A percentile compares a stretch with the other conserved stretches of the same genome.
Conservation (phyloP, 2,888 invertebrate genomes). For the Hypomecis punctinalis region DNA sequence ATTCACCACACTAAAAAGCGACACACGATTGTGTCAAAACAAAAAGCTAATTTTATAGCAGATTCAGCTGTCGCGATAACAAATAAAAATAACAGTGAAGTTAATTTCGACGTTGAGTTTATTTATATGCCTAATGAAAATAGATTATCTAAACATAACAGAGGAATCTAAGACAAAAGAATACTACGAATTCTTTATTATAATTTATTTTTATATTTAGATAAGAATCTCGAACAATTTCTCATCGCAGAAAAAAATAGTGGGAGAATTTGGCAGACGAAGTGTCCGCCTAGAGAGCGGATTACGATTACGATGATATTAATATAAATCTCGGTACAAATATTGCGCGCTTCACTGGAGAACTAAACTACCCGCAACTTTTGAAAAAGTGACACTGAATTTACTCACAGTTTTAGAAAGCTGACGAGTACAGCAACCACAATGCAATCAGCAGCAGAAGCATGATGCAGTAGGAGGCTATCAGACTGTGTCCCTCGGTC, state of each 20-base stretch:
- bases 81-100: constrained; percentile 22
- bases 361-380: constrained; percentile 23
- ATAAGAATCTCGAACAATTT: constrained; percentile 4
- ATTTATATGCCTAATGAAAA: constrained; percentile 24
- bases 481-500: constrained; percentile 86
- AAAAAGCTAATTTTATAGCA: constrained; percentile 23
- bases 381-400: constrained; percentile 21
- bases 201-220: background rate
- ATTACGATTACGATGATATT: constrained; percentile 29
- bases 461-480: constrained; percentile 88
- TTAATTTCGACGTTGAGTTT: constrained; percentile 20
- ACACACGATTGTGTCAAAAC: constrained; percentile 18
- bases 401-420: constrained; percentile 74
- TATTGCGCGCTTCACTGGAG: constrained; percentile 11
- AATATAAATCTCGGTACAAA: constrained; percentile 19
- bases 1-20: background rate
- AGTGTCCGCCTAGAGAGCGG: constrained; percentile 11
- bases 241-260: constrained; percentile 12
- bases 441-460: constrained; percentile 86
- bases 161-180: constrained; percentile 5
- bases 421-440: constrained; percentile 88
- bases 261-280: constrained; percentile 20
- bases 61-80: constrained; percentile 27
- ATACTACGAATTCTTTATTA: background rate
- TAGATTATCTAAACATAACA: constrained; percentile 28